Evolutionary conservation across 92 coral and sea anemone species (phyloP).

Genomic region (Blastomussa wellsi): DNA sequence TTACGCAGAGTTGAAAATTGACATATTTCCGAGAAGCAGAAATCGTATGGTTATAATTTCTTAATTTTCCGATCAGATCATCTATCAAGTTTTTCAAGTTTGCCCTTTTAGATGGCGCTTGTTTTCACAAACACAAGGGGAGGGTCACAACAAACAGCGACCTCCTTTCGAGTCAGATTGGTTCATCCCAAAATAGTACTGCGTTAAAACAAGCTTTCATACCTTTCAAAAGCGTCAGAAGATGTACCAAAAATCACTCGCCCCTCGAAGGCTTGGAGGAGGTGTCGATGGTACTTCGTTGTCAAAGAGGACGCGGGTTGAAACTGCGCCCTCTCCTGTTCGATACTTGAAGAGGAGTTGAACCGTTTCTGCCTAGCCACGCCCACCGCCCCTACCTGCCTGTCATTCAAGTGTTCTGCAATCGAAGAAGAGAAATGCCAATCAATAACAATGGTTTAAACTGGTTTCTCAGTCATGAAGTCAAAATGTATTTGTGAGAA

Average conservation of each 20-base stretch:
- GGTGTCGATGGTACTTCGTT: conserved; percentile 23
- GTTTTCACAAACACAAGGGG: conserved; percentile 36
- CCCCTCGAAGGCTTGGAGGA: conserved; percentile 14
- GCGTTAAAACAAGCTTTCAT: neutral
- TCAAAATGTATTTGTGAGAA: neutral
- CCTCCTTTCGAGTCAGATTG: neutral
- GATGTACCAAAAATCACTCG: conserved; percentile 1
- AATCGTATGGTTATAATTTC: neutral
- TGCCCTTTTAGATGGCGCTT: neutral
- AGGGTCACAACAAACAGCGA: conserved; percentile 8
- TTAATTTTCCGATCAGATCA: neutral
- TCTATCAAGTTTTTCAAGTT: neutral
- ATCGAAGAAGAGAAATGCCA: neutral
- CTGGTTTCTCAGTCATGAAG: conserved; percentile 7
- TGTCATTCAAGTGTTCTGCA: conserved; percentile 29
- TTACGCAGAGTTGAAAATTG: neutral
- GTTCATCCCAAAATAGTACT: conserved; percentile 16
- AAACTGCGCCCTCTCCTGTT: conserved; percentile 17
- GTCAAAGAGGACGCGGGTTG: conserved; percentile 22
- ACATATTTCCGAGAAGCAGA: neutral
- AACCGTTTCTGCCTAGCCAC: conserved; percentile 24
- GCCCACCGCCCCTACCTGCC: conserved; percentile 38
- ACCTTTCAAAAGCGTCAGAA: conserved; percentile 31
- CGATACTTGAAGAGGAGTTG: conserved; percentile 28
- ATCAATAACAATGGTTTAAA: neutral